Evolutionary conservation across 2,113 vertebrate genomes (phyloP), one percentile per base, ranked within the genome.

Genomic region (Hiodon tergisus): DNA sequence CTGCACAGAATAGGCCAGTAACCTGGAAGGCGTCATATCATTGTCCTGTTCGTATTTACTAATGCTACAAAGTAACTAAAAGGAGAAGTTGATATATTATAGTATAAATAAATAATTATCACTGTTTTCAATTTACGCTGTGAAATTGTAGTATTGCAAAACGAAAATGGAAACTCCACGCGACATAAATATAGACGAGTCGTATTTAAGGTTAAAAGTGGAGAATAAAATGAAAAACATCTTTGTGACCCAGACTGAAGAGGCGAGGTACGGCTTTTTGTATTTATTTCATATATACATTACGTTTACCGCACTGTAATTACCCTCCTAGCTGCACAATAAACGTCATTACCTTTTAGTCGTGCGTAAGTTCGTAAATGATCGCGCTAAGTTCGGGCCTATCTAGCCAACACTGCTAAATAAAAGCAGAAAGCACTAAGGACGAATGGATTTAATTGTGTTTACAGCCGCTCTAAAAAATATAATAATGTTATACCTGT

Each of bases 181-280:
- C 48, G 13, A 76, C 4, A 7, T 88, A 73, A 80, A 82, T 2
- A 76, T 71, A 6, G 73, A 82, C n/a, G 83, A 85, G n/a, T 78
- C 84, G 6, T 82, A 80, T 6, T 75, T 88, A 5, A 79, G 82
- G n/a, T 82, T 90, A n/a, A 74, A 80, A 66, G 73, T 90, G 77
- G 83, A 89, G 68, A 88, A 86, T 63, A 81, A 80, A 68, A 83
- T 83, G 68, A 87, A 58, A 78, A 90, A 90, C 58, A 72, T 91
- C 72, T 92, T 92, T 81, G 88, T 93, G 13, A 92, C 89, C 51
- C 89, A 93, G 58, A 2, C 87, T 54, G 86, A 81, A 61, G 85
- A 91, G 52, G 68, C 61, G 78, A 91, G 88, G 88, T 91, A 80
- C 62, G 71, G 55, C 3, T 14, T 13, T 61, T 48, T 14, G n/a